Evolutionary conservation across 2,797 vertebrate species (phyloP), one percentile per base, ranked within the genome.

Genomic region (Anguilla anguilla): DNA sequence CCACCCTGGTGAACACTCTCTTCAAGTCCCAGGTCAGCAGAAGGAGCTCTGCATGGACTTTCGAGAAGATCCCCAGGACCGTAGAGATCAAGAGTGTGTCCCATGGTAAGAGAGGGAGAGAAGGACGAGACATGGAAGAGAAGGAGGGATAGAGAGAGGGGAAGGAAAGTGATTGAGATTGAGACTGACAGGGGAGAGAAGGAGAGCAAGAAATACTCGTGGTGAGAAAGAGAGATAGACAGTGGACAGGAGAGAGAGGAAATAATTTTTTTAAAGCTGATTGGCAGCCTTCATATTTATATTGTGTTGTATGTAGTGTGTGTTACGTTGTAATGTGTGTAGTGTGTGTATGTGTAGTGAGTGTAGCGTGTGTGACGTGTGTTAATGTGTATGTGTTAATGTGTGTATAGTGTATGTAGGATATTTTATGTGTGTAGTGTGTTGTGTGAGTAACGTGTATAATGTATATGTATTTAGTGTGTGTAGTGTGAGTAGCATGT

Each of bases 1-100:
- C 98, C 0, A 99, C 98, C 0, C 84, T 99, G 92, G 95, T 99
- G 79, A 99, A 99, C 93, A 99, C 98, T 0, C 95, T 99, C 85
- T 99, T 99, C 94, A 99, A 99, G 94, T 99, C 98, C 88, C 98
- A 99, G 94, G 97, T 99, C 92, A 99, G 98, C 95, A 97, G 98
- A 91, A 98, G 97, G 94, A 97, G 95, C 83, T 96, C 97, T 4
- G 96, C 97, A 72, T 98, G 98, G 97, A 96, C 95, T 88, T 96
- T 99, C 87, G 98, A 99, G 90, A 99, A 99, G 95, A 98, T 99
- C 86, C 98, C 98, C 83, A 99, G 98, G 95, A 99, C 98, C 0
- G 97, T 99, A 88, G 98, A 99, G 94, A 98, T 99, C 92, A 99
- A 98, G 94, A 96, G 97, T 2, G 97, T 99, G 0, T 97, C 98